Base-by-base conservation (phyloP, 2,888 invertebrate genomes). In the Drosophila acutilabella region DNA sequence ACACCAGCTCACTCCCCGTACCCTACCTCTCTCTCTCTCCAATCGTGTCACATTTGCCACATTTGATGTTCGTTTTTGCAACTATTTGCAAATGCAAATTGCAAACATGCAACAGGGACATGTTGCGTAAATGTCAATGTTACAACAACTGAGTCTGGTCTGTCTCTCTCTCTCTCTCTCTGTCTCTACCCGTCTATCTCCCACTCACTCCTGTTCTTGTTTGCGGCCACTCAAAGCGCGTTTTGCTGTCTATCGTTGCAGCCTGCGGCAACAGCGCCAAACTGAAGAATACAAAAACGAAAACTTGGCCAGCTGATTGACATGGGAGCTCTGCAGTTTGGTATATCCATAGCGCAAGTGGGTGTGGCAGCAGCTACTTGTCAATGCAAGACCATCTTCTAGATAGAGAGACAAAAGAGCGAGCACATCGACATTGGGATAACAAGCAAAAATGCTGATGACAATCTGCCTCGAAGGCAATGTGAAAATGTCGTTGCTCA, bases 31-130 rank as follows among this genome's bases (percentile, higher is more conserved):
- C 18, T 13, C 18, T 4, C 1, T 38, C 40, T 33, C 14, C 48
- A 64, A 38, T 74, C 69, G 76, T 76, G 81, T 62, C 80, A 69
- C 81, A 84, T 68, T 75, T 67, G 78, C 71, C 80, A 71, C 88
- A 88, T 88, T 84, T 85, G 87, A 83, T 86, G 81, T 89, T 89
- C 88, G 81, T 87, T 89, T 84, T 89, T 79, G 81, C 84, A 85
- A 85, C 88, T 84, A 89, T 85, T 86, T 89, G 88, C 88, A 88
- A 88, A 86, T 85, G 86, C 88, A 89, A 88, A 84, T 82, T 89
- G 86, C 86, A 75, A 87, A 88, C 86, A 89, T 89, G 86, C 85
- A 89, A 86, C 85, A 86, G 89, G 88, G 85, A 89, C 88, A 89
- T 89, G 89, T 89, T 85, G 85, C 89, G 85, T 87, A 85, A 89